phyloP scores from a whole-genome alignment of 2,113 vertebrate genomes.

The Oncorhynchus masou region DNA sequence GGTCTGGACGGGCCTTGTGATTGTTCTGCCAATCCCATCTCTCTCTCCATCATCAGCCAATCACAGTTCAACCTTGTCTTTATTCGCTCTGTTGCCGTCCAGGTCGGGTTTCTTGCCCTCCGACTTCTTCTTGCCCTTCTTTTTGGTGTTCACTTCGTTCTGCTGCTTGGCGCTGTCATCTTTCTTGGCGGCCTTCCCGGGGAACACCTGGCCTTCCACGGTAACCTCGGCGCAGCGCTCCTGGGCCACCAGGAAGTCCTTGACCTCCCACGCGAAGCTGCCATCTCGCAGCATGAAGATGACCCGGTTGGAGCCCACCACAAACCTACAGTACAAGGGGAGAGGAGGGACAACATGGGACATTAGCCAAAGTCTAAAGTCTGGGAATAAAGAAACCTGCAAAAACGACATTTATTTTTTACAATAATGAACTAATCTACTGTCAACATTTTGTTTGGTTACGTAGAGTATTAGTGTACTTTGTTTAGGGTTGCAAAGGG shows the following conservation, averaged over 20 bases:
- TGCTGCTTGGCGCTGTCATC: constrained; percentile 54
- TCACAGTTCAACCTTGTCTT: constrained; percentile 82
- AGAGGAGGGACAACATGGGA: background rate
- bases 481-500: no score
- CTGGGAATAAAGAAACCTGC: no score
- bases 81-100: constrained; percentile 75
- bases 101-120: constrained; percentile 54
- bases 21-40: background rate
- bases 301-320: constrained; percentile 93
- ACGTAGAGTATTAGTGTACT: no score
- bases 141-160: constrained; percentile 76
- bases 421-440: no score
- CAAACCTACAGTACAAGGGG: constrained; percentile 77
- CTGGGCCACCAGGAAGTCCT: constrained; percentile 89
- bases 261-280: constrained; percentile 93
- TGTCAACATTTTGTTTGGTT: no score
- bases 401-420: no score
- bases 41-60: background rate
- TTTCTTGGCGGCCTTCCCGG: constrained; percentile 79
- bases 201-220: constrained; percentile 94
- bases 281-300: constrained; percentile 98
- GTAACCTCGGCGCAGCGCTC: constrained; percentile 91
- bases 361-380: background rate
- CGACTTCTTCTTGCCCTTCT: constrained; percentile 67
- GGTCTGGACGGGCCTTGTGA: background rate